Base-by-base conservation (phyloP, 2,888 invertebrate genomes). In the Diplolepis rosae region DNA sequence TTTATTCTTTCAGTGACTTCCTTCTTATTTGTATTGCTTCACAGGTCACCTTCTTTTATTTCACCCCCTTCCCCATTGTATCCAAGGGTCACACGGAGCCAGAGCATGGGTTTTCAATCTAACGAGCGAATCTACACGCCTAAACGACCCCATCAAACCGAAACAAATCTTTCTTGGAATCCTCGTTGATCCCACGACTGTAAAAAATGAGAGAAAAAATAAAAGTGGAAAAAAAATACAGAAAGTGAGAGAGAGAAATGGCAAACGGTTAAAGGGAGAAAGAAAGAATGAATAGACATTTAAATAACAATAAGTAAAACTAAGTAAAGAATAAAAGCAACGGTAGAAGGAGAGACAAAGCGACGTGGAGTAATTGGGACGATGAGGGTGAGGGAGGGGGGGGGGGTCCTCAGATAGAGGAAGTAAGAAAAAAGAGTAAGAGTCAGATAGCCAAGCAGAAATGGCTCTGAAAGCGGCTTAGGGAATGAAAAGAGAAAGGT, bases 51-150 rank as follows among this genome's bases (percentile, higher is more conserved):
- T 52, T 66, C 66, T 66, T 66, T 73, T 66, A 45, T 48, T 68
- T 68, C 11, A 39, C 52, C 61, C 27, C 24, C 32, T 52, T 35
- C 28, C n/a, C n/a, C 13, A 52, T 56, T 66, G 27, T n/a, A 32
- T 27, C 24, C 32, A 11, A 28, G 50, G 27, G 11, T 66, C 32
- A n/a, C 50, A 13, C 32, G 30, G 30, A 50, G 22, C 32, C 28
- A 30, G 72, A 54, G 65, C 69, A 73, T 74, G 70, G 69, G 15
- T 80, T 82, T 83, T 79, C 83, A 81, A 86, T 86, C 84, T 86
- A 86, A 86, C 85, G 82, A 86, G 83, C 85, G 83, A 76, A 85
- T 85, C 83, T 86, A 86, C 85, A 85, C 82, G 83, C 84, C 78
- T 83, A 85, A 86, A 86, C 81, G 82, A 80, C 83, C 83, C 85